phyloP scores from a whole-genome alignment of 23 tunicate species.

The Styela clava region DNA sequence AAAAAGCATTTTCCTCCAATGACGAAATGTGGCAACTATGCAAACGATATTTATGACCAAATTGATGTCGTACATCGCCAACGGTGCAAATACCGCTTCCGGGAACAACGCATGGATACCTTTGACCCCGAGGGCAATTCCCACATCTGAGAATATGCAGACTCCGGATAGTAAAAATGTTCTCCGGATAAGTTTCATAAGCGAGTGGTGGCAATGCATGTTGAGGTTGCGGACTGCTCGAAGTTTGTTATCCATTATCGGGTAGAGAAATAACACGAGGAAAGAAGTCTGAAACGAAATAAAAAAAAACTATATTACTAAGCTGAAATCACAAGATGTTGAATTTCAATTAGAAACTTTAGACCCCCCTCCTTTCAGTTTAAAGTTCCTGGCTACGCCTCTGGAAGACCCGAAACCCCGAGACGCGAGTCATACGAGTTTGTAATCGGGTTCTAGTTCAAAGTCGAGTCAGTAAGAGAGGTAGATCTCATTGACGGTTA shows the following conservation, averaged over 20 bases:
- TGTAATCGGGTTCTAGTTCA: too few species aligned
- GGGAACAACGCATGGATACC: constrained; percentile 40
- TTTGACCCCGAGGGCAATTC: constrained; percentile 67
- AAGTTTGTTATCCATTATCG: constrained; percentile 89
- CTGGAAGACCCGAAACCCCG: too few species aligned
- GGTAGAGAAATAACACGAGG: constrained; percentile 75
- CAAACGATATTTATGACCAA: constrained; percentile 62
- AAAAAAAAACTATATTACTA: too few species aligned
- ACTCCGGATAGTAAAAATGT: constrained; percentile 76
- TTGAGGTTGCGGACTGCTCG: constrained; percentile 60
- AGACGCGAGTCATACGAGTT: too few species aligned
- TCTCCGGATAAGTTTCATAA: constrained; percentile 62
- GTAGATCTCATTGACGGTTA: too few species aligned
- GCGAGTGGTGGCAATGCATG: constrained; percentile 43
- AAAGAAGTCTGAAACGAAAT: constrained; percentile 52
- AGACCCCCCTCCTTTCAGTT: neutral
- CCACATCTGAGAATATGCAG: constrained; percentile 73
- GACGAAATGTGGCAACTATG: constrained; percentile 66
- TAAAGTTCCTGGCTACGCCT: neutral
- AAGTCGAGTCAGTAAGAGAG: too few species aligned
- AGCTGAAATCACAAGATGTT: too few species aligned
- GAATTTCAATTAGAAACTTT: neutral
- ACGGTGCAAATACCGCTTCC: constrained; percentile 71
- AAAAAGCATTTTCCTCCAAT: constrained; percentile 77
- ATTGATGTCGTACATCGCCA: constrained; percentile 84